These are phyloP conservation scores for Lasioglossum leucozonium DNA, from an alignment of 2,888 invertebrate species.

Conservation along the genomic window DNA sequence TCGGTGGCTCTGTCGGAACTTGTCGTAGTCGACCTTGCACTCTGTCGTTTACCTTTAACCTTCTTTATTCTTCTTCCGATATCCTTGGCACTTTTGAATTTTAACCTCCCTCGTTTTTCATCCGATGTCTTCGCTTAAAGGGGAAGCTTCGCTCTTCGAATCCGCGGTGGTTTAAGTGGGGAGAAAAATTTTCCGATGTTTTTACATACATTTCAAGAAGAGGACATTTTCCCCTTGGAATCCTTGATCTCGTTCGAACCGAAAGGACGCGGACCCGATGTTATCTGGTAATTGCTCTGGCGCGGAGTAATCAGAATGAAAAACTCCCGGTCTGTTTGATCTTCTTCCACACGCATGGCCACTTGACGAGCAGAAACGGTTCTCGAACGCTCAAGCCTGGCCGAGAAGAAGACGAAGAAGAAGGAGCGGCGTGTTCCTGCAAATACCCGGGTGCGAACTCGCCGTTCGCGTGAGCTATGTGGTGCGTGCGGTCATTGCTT, in stretches of 20 bases:
- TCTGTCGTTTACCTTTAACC: neutral
- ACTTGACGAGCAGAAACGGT: conserved; percentile 68
- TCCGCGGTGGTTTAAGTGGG: too few relatives aligned
- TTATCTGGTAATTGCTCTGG: conserved; percentile 72
- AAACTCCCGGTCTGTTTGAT: conserved; percentile 82
- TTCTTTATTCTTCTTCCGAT: neutral
- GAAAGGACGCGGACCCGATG: conserved; percentile 57
- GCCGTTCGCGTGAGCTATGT: conserved; percentile 77
- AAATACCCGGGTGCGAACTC: conserved; percentile 26
- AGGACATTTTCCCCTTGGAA: conserved; percentile 37
- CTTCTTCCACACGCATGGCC: conserved; percentile 60
- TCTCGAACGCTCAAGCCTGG: neutral
- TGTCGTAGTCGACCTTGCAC: neutral
- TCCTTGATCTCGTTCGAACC: conserved; percentile 38
- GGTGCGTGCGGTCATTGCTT: conserved; percentile 80
- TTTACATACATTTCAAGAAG: neutral
- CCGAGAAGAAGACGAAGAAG: neutral
- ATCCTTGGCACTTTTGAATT: neutral
- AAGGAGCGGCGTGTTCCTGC: neutral
- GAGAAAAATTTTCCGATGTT: neutral
- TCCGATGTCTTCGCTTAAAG: neutral
- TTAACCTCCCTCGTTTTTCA: neutral
- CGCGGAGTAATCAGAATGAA: conserved; percentile 74
- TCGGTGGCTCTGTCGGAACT: neutral
- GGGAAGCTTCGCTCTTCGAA: too few relatives aligned